Evolutionary conservation across 2,113 vertebrate species (phyloP), one percentile per base, ranked within the genome.

Genomic region (Porphyrio hochstetteri): DNA sequence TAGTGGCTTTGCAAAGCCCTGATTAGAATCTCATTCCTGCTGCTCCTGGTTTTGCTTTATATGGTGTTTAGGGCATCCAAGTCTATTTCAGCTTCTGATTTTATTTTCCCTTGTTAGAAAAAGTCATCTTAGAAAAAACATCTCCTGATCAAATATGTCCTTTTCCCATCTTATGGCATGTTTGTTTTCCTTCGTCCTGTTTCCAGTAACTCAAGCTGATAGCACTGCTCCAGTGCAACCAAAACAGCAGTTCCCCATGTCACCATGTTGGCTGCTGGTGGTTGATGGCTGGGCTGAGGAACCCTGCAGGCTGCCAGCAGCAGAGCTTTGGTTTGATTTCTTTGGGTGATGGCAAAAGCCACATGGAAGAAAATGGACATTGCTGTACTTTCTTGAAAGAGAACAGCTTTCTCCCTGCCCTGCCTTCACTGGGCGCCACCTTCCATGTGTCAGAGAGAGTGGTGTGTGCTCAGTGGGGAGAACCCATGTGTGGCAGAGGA

Each of bases 161-260:
- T 88, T 79, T 94, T 80, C 67, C 72, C 69, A 1, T 50, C 87
- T 92, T 81, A 40, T 65, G 59, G 60, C 57, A 0, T 69, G 74
- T 89, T 96, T 95, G 86, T 79, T 96, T 96, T 92, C 0, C 83
- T 92, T 89, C 50, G 80, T 76, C 69, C 88, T 87, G 91, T 76
- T 87, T 63, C 44, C 81, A 72, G 55, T 89, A 87, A 86, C 88
- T 94, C 93, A 82, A 0, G 35, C 44, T 92, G 93, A 86, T 88
- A 91, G 88, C 77, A 15, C 29, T 91, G 94, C 82, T 86, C 78
- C 10, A 3, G 61, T 67, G 65, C 74, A 38, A 46, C 55, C 63
- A 56, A 27, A 48, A 1, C 72, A 86, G 9, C 53, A 56, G 68
- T 52, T 84, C 86, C 93, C 64, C 63, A 4, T 27, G 82, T 83